Evolutionary conservation across 2,113 vertebrate genomes (phyloP), one percentile per base, ranked within the genome.

Genomic region (Myiagra hebetior): DNA sequence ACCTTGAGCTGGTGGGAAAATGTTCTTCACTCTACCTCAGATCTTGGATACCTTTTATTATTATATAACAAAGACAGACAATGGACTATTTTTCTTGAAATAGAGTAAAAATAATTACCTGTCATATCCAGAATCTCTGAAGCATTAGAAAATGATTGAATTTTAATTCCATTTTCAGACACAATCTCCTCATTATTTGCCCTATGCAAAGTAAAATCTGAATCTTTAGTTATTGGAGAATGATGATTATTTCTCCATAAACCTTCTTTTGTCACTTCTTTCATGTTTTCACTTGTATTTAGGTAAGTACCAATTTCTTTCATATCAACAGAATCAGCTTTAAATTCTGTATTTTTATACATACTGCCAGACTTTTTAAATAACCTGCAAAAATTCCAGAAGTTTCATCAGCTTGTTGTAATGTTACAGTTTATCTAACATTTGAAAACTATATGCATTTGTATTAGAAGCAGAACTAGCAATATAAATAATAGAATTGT

Each of bases 81-180:
- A 41, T 7, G 23, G 30, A 84, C 80, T 89, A 11, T 53, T 60
- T 85, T 93, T 94, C 75, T 94, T 81, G 72, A 96, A 97, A 97
- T 33, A 95, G 47, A 81, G 26, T 90, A 97, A 93, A 82, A 80
- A 60, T 55, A 97, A 97, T 97, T 97, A 99, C 99, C 99, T 98
- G 98, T 97, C 95, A 97, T 70, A 96, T 95, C 93, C 94, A 98
- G 96, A 69, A 97, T 96, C 83, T 97, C 98, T 80, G 98, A 98
- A 95, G 94, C 95, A 97, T 98, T 84, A 91, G 98, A 96, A 62
- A 98, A 97, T 90, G 98, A 97, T 87, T 98, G 97, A 83, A 96
- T 97, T 98, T 97, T 97, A 97, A 98, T 95, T 97, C 95, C 96
- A 94, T 63, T 97, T 93, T 91, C 97, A 97, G 96, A 97, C 73